Conservation (phyloP, 2,888 invertebrate species). For the Lycocerus yunnanus region DNA sequence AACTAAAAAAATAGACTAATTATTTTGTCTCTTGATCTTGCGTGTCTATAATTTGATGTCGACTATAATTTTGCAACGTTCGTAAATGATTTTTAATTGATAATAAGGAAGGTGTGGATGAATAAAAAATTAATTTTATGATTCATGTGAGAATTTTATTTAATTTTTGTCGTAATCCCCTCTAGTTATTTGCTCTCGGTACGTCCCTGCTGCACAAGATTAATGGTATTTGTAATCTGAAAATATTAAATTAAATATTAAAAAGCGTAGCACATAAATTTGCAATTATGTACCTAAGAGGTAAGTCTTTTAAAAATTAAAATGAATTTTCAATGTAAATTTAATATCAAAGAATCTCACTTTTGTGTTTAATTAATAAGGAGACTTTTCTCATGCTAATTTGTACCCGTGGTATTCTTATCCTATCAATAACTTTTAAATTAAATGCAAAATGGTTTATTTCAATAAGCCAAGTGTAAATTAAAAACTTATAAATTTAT, state of each 20-base stretch:
- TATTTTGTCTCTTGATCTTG: background rate
- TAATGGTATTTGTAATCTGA: background rate
- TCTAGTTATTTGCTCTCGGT: background rate
- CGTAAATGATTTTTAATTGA: background rate
- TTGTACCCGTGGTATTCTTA: background rate
- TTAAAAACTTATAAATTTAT: background rate
- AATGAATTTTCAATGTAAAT: background rate
- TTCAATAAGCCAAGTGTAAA: background rate
- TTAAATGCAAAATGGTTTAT: background rate
- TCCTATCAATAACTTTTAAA: background rate
- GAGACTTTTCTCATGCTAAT: background rate
- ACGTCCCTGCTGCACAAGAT: background rate
- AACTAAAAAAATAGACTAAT: background rate
- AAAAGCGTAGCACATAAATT: background rate
- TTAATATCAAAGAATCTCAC: background rate
- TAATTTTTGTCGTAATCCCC: background rate
- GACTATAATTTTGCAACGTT: background rate
- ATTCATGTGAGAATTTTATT: background rate
- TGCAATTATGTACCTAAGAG: background rate
- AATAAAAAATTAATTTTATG: background rate
- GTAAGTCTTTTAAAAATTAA: background rate
- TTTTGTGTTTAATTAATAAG: background rate
- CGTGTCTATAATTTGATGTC: background rate
- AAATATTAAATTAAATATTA: background rate
- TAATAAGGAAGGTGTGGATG: background rate